Evolutionary conservation across 2,797 vertebrate species (phyloP).

Genomic region (Cynopterus sphinx): DNA sequence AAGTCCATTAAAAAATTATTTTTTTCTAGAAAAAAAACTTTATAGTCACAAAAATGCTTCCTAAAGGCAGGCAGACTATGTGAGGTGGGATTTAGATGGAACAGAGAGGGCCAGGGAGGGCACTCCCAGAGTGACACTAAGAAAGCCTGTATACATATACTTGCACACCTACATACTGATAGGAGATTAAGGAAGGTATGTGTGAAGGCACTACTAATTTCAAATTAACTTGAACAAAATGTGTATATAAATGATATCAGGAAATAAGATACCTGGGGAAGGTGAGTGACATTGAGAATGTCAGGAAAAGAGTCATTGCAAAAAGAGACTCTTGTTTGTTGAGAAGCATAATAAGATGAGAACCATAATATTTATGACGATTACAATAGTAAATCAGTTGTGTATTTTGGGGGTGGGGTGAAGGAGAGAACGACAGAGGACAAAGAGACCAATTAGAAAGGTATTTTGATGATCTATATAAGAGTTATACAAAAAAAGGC

Average conservation of each 20-base stretch:
- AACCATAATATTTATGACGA: background rate
- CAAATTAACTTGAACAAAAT: background rate
- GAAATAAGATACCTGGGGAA: background rate
- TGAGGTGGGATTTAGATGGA: background rate
- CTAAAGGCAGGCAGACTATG: background rate
- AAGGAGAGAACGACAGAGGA: background rate
- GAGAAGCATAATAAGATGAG: background rate
- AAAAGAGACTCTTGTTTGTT: background rate
- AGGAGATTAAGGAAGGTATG: background rate
- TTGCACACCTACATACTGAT: background rate
- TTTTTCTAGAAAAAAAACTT: background rate
- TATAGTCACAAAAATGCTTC: background rate
- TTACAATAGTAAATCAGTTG: too few relatives aligned
- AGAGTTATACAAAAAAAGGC: background rate
- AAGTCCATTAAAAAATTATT: background rate
- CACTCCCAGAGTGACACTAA: background rate
- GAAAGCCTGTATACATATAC: rapidly evolving
- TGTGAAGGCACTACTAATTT: background rate
- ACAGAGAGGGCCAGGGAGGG: background rate
- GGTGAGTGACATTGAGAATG: background rate
- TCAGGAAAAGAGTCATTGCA: background rate
- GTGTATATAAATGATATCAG: background rate
- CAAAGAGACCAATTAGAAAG: background rate
- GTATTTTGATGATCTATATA: background rate
- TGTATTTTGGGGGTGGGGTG: background rate